Base-by-base conservation (phyloP, 2,888 invertebrate species). In the Siphlonurus alternatus region DNA sequence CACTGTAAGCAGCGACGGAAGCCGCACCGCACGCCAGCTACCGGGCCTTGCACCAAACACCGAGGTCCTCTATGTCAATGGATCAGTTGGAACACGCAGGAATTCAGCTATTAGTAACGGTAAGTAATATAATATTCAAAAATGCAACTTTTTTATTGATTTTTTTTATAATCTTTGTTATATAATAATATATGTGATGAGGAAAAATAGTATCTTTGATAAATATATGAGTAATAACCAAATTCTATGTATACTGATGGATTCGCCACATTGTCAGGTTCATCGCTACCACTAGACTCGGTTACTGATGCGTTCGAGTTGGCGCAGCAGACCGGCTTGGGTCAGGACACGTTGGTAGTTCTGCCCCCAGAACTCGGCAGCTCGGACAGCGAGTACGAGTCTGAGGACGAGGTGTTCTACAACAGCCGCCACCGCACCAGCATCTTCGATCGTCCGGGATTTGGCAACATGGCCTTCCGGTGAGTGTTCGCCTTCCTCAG, bases 391-490 rank as follows among this genome's bases (percentile, higher is more conserved):
- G 61, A 53, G 19, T 24, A 23, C n/a, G 60, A 64, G 20, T 19
- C 23, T 2, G 64, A 64, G 2, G 61, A 64, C 22, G 63, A 63
- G 2, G 59, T 59, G 25, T 63, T 51, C 38, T 5, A 23, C n/a
- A 15, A n/a, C 7, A 22, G 56, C n/a, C 5, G 7, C 20, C 7
- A 3, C 7, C 56, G 24, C 19, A 23, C 23, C 3, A 64, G 64
- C 19, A 53, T 64, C 23, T 64, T 64, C 20, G 61, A 64, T 10
- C 25, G 64, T 3, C 64, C 61, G 7, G 64, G 64, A 15, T 64
- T 64, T 23, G 64, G 64, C 19, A 61, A 25, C 3, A 51, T 64
- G 24, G 61, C 64, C 19, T 64, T 64, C 53, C 60, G 64, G 64
- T 64, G 22, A 61, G 38, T 18, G n/a, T 10, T 2, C 15, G 56